phyloP scores from a whole-genome alignment of 1,140 invertebrate genomes.

The Caenorhabditis remanei region DNA sequence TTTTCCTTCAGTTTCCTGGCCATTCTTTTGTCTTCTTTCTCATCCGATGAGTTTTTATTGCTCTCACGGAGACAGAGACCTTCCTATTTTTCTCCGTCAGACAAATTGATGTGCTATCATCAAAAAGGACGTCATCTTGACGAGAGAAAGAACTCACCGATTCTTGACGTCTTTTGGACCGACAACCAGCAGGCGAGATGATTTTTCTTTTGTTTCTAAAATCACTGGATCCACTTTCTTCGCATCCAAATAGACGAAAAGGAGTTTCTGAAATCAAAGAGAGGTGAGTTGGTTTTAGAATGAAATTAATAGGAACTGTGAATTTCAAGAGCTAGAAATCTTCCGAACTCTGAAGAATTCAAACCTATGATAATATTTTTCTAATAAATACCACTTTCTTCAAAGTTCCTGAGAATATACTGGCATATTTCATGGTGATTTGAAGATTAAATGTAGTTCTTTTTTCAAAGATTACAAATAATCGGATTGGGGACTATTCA shows the following conservation, averaged over 20 bases:
- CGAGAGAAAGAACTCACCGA: conserved; percentile 16
- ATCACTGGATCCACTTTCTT: conserved; percentile 15
- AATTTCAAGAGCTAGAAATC: too few species aligned
- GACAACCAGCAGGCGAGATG: conserved; percentile 44
- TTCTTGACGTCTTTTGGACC: conserved; percentile 51
- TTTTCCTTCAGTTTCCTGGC: conserved; percentile 24
- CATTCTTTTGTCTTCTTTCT: conserved; percentile 32
- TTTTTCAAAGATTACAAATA: too few species aligned
- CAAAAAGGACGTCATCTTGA: conserved; percentile 8
- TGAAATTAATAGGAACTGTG: not conserved
- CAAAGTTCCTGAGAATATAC: too few species aligned
- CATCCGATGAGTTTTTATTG: conserved; percentile 51
- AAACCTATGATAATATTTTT: too few species aligned
- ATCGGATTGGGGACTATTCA: too few species aligned
- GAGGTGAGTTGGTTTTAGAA: not conserved
- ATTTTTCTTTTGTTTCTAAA: conserved; percentile 47
- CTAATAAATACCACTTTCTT: too few species aligned
- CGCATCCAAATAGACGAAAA: conserved; percentile 35
- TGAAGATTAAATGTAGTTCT: too few species aligned
- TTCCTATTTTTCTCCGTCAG: not conserved
- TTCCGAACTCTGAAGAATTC: not conserved
- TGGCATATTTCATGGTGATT: too few species aligned
- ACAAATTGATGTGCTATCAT: conserved; percentile 54
- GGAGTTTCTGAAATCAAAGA: conserved; percentile 23
- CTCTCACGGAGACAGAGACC: not conserved